Evolutionary conservation across 1,140 invertebrate genomes (phyloP).

Genomic region (Holcopasites calliopsidis): DNA sequence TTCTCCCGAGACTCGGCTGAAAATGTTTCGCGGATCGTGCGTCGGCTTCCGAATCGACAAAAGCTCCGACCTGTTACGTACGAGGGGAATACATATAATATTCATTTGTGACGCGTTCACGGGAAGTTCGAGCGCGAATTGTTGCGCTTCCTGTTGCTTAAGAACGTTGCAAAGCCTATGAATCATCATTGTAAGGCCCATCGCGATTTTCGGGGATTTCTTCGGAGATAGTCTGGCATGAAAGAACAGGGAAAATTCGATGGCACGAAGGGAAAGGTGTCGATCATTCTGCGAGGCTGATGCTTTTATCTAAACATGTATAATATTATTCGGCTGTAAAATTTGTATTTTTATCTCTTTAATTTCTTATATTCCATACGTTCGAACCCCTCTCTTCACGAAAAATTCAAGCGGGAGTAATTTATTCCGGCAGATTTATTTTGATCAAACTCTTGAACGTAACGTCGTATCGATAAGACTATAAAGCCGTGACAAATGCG

Average conservation of each 20-base stretch:
- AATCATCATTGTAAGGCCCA: not conserved
- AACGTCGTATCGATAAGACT: not conserved
- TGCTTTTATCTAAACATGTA: no score
- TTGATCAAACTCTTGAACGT: not conserved
- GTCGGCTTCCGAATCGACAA: slow-evolving; percentile 11
- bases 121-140: not conserved
- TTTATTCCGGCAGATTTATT: no score
- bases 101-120: not conserved
- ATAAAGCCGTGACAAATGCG: not conserved
- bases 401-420: no score
- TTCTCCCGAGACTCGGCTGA: slow-evolving; percentile 48
- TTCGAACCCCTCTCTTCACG: no score
- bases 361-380: no score
- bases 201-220: not conserved
- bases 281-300: no score
- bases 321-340: no score
- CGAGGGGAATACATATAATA: not conserved
- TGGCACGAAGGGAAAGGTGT: not conserved
- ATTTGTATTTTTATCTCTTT: no score
- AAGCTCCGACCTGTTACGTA: not conserved
- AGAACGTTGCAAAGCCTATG: not conserved
- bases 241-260: not conserved
- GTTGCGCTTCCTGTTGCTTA: not conserved
- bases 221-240: not conserved
- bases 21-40: slow-evolving; percentile 33